Conservation (phyloP, 92 coral and sea anemone species). For the Pocillopora meandrina region DNA sequence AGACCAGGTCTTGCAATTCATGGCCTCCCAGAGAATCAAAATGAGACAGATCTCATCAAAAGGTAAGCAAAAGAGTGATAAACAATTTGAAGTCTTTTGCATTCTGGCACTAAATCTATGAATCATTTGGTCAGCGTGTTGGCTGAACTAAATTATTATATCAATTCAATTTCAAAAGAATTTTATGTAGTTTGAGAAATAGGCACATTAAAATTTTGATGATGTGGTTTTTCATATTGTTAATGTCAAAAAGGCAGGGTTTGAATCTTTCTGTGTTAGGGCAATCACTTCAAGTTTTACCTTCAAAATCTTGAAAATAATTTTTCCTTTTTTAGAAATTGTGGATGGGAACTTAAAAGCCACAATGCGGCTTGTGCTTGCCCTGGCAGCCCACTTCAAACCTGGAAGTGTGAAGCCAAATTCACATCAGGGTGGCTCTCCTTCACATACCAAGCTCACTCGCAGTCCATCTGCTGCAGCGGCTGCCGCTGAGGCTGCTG, state of each 20-base stretch:
- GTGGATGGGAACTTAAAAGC: conserved; percentile 94
- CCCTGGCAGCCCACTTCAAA: conserved; percentile 97
- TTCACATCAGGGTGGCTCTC: conserved; percentile 53
- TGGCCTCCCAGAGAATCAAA: conserved; percentile 83
- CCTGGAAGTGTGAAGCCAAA: conserved; percentile 93
- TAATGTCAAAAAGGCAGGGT: no score
- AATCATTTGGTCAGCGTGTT: neutral
- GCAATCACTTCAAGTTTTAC: neutral
- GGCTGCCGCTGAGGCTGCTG: conserved; percentile 99
- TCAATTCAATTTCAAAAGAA: no score
- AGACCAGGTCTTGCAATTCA: conserved; percentile 90
- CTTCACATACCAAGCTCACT: conserved; percentile 63
- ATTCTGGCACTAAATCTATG: no score
- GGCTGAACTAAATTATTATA: neutral
- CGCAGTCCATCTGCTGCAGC: conserved; percentile 98
- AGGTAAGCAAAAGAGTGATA: conserved; percentile 48
- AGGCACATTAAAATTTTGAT: no score
- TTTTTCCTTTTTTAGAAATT: conserved; percentile 67
- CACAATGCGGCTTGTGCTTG: conserved; percentile 90
- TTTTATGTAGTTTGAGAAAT: no score
- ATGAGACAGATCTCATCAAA: conserved; percentile 90
- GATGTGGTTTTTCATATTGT: no score
- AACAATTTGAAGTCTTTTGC: no score
- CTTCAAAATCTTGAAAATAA: neutral
- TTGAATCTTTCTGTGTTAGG: no score